Conservation (phyloP, 1,140 invertebrate species). For the Drosophila tsacasi region DNA sequence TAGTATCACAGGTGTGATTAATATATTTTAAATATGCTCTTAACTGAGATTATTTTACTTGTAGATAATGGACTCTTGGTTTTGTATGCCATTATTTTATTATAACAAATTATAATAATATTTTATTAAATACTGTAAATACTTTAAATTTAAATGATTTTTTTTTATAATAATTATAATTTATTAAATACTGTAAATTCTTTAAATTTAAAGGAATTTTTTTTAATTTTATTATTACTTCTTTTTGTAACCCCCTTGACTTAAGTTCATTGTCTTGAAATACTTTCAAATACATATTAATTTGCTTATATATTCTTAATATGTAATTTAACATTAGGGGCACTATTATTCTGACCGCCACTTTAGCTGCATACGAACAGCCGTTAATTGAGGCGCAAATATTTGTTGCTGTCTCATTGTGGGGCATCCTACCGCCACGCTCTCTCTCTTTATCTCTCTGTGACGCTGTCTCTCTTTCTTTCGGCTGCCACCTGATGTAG, state of each 20-base stretch:
- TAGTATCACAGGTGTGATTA: not conserved
- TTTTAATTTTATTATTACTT: not conserved
- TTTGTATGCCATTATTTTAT: too few species aligned
- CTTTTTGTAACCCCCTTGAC: not conserved
- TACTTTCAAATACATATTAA: too few species aligned
- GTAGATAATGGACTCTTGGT: too few species aligned
- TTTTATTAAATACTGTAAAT: too few species aligned
- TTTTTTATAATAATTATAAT: too few species aligned
- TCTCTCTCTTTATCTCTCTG: not conserved
- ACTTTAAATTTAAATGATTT: too few species aligned
- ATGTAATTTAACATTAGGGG: not conserved
- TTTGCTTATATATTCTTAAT: not conserved
- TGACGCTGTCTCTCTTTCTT: not conserved
- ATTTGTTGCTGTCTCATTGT: constrained; percentile 26
- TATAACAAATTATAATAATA: too few species aligned
- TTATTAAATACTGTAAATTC: too few species aligned
- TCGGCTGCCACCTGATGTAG: constrained; percentile 22
- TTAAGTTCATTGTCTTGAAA: not conserved
- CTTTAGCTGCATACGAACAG: constrained; percentile 33
- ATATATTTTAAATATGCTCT: not conserved
- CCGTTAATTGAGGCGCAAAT: constrained; percentile 56
- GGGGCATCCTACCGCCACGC: not conserved
- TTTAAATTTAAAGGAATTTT: too few species aligned
- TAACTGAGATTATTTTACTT: not conserved
- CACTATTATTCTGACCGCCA: not conserved